Conservation (phyloP, 2,113 vertebrate genomes). For the Propithecus coquereli region DNA sequence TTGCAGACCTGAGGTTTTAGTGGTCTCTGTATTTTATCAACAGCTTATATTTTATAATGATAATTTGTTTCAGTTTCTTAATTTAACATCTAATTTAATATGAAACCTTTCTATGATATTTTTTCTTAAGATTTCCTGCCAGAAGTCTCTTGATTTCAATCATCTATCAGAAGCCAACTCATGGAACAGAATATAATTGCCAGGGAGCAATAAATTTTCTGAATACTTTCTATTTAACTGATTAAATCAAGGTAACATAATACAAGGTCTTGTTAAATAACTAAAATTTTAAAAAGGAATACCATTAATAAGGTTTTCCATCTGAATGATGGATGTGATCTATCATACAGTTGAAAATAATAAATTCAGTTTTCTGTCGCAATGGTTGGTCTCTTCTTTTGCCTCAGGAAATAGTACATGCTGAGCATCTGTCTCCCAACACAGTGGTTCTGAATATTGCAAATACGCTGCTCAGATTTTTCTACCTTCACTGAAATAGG, state of each 20-base stretch:
- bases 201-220: background rate
- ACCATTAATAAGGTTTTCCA: background rate
- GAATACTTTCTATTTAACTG: background rate
- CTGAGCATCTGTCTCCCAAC: background rate
- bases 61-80: background rate
- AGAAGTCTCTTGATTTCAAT: background rate
- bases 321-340: slow-evolving; percentile 62
- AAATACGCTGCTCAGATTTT: background rate
- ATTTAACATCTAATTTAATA: background rate
- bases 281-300: slow-evolving; percentile 34
- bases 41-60: background rate
- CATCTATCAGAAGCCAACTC: background rate
- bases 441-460: background rate
- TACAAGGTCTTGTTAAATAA: slow-evolving; percentile 67
- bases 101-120: background rate
- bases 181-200: background rate
- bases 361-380: slow-evolving; percentile 67
- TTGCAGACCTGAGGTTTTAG: background rate
- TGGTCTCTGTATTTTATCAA: background rate
- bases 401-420: background rate
- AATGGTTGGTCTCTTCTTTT: slow-evolving; percentile 28
- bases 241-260: slow-evolving; percentile 66
- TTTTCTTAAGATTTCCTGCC: background rate
- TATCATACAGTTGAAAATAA: slow-evolving; percentile 60
- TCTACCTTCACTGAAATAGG: background rate